Evolutionary conservation across 2,888 invertebrate genomes (phyloP), one percentile per base, ranked within the genome.

Genomic region (Eupithecia exiguata): DNA sequence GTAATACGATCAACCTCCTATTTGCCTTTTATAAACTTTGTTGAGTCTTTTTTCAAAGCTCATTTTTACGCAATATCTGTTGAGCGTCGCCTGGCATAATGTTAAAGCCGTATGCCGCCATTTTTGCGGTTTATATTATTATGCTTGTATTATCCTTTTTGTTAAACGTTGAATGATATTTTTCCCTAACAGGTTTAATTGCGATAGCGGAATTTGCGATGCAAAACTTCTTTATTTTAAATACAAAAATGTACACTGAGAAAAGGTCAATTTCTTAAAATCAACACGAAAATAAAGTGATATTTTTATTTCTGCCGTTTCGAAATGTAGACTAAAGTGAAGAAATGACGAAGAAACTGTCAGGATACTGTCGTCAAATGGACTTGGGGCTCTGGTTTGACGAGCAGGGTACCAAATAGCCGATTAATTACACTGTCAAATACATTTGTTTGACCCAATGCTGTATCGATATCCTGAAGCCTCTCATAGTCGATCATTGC

Each of bases 61-160:
- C 79, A 79, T 84, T 84, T 82, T 79, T 79, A 76, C 78, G 74
- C 76, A 80, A 82, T 83, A 85, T 85, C 76, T 83, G 77, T 81
- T 78, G 81, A 81, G 75, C 80, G 81, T 77, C 75, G 74, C 72
- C 74, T 75, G 77, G 79, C 78, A 77, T 79, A 79, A 80, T 81
- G 79, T 78, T 75, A 69, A 78, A 71, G 76, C 73, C 80, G 30
- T 30, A 79, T 75, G 79, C 74, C 77, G 78, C 74, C 80, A 80
- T 81, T 79, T 82, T 77, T 71, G 61, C 71, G 69, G 69, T 72
- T 74, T 67, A 79, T 77, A 79, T 77, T 77, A 79, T 77, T 74
- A 69, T 66, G n/a, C 66, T 71, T 75, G 78, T 77, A 79, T 71
- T 78, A 80, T 75, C 79, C 69, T 74, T 78, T 77, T 77, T 73